Conservation (phyloP, 2,113 vertebrate genomes). For the Malurus alboscapulatus region DNA sequence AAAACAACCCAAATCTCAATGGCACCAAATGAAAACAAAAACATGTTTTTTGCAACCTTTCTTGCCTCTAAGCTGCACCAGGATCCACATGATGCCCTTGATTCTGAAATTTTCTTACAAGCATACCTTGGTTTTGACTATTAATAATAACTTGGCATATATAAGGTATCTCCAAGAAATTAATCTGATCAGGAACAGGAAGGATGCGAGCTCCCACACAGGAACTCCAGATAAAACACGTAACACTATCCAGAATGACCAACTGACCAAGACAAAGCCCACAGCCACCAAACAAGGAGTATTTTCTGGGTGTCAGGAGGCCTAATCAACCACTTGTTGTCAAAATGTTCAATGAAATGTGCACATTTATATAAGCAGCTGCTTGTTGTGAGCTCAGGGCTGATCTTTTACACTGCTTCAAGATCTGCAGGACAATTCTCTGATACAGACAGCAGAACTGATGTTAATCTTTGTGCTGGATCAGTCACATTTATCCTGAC, state of each 20-base stretch:
- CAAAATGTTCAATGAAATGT: background rate
- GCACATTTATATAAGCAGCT: background rate
- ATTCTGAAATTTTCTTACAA: background rate
- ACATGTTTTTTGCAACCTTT: background rate
- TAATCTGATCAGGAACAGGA: background rate
- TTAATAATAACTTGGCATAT: background rate
- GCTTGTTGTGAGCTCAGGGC: background rate
- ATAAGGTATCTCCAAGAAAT: background rate
- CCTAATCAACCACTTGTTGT: background rate
- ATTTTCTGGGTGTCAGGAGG: background rate
- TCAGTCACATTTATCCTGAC: background rate
- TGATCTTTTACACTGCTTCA: background rate
- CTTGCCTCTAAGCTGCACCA: background rate
- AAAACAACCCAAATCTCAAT: background rate
- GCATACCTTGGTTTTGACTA: background rate
- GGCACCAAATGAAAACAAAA: background rate
- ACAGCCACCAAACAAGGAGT: background rate
- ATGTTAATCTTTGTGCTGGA: background rate
- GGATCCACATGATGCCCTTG: background rate
- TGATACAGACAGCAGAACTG: background rate
- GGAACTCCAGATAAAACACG: background rate
- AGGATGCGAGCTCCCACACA: background rate
- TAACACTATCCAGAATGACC: background rate
- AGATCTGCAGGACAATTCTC: background rate
- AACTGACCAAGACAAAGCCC: background rate